phyloP scores from a whole-genome alignment of 2,797 vertebrate genomes.

The Linurgus olivaceus region DNA sequence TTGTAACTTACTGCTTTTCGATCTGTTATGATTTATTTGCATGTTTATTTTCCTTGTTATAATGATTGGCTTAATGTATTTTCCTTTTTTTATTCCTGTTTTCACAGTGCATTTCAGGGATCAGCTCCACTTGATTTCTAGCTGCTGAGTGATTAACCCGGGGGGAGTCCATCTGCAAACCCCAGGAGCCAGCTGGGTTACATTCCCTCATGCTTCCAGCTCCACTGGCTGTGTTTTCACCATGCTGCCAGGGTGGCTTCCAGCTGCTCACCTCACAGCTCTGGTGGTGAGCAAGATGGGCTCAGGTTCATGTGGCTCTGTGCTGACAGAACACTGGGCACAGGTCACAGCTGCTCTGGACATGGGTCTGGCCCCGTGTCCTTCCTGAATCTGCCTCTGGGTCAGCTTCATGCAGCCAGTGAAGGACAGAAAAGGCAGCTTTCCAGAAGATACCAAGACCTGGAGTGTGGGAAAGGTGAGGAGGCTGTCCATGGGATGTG shows the following conservation, averaged over 20 bases:
- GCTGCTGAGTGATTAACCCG: neutral
- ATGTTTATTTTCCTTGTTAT: slow-evolving; percentile 17
- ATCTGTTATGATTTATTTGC: neutral
- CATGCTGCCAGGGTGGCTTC: neutral
- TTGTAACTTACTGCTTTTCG: neutral
- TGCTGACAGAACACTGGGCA: too few species aligned
- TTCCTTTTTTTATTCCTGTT: neutral
- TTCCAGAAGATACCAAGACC: neutral
- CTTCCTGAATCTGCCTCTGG: neutral
- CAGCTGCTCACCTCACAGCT: neutral
- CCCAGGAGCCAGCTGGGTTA: neutral
- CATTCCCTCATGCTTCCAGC: neutral
- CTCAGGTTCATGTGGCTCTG: too few species aligned
- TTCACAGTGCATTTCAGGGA: neutral
- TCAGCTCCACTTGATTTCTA: neutral
- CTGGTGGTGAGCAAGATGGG: neutral
- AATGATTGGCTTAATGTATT: neutral
- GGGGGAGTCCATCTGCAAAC: neutral
- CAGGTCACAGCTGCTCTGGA: neutral
- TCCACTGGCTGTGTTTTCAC: neutral
- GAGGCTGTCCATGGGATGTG: neutral
- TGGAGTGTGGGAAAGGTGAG: neutral
- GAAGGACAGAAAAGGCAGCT: neutral
- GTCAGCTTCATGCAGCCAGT: rapidly evolving
- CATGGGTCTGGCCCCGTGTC: rapidly evolving